Evolutionary conservation across 2,113 vertebrate genomes (phyloP).

Genomic region (Condylura cristata): DNA sequence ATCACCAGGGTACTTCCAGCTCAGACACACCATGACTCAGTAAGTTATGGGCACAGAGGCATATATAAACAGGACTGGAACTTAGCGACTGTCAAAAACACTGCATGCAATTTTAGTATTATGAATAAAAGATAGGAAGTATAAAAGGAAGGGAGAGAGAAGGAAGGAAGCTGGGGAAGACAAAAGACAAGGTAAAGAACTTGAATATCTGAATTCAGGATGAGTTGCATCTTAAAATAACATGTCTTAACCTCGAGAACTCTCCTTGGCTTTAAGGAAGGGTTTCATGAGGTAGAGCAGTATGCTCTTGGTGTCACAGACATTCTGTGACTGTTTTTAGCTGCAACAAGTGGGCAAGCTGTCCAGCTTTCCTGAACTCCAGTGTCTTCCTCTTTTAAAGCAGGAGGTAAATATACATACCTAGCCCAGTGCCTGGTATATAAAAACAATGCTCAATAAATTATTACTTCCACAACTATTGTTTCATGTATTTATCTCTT

Average conservation of each 20-base stretch:
- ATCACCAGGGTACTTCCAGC: not conserved
- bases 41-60: not conserved
- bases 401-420: not conserved
- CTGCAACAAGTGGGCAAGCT: not conserved
- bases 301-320: not conserved
- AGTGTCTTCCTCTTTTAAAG: not conserved
- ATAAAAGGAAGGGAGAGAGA: too few relatives aligned
- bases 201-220: not conserved
- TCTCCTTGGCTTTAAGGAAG: not conserved
- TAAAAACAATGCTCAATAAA: not conserved
- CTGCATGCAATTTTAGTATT: not conserved
- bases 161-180: too few relatives aligned
- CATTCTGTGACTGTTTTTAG: not conserved
- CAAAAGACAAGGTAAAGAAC: not conserved
- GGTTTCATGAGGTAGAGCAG: not conserved
- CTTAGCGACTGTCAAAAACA: not conserved
- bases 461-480: not conserved
- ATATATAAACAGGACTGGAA: not conserved
- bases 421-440: not conserved
- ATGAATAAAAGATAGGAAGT: not conserved
- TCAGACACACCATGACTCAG: not conserved
- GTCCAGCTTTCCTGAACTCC: not conserved
- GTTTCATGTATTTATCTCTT: not conserved
- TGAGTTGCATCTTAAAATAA: not conserved
- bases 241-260: not conserved